phyloP scores from a whole-genome alignment of 2,888 invertebrate genomes.

The Tetranychus truncatus region DNA sequence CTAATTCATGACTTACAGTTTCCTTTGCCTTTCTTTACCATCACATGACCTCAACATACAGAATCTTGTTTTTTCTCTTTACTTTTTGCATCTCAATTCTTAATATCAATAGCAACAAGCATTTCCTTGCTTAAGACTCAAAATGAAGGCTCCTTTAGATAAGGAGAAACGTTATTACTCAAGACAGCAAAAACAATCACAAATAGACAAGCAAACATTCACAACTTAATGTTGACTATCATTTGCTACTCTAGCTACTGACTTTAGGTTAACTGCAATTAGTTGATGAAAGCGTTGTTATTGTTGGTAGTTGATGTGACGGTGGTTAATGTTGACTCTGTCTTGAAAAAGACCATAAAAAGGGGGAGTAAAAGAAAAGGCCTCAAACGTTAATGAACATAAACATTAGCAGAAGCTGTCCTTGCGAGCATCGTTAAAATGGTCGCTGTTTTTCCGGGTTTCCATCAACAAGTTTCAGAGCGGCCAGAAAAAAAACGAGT shows the following conservation, averaged over 20 bases:
- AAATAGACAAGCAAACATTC: not conserved
- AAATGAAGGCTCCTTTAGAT: not conserved
- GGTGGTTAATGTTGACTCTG: not conserved
- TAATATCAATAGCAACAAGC: not conserved
- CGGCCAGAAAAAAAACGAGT: not conserved
- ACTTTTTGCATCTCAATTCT: not conserved
- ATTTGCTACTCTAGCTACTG: too few species aligned
- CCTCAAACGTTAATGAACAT: not conserved
- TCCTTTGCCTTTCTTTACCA: not conserved
- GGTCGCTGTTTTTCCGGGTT: not conserved
- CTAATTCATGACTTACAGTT: not conserved
- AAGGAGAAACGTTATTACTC: not conserved
- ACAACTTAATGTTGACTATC: not conserved
- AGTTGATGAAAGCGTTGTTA: not conserved
- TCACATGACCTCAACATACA: not conserved
- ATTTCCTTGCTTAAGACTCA: not conserved
- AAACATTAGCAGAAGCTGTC: not conserved
- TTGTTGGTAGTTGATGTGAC: not conserved
- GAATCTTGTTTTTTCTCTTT: not conserved
- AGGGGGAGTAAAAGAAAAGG: not conserved
- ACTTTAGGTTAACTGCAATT: not conserved
- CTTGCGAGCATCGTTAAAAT: not conserved
- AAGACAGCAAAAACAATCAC: not conserved
- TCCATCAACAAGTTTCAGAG: not conserved
- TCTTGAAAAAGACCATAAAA: not conserved